These are phyloP conservation scores for Drosophila recens DNA, from an alignment of 2,888 invertebrate species.

Conservation along the genomic window DNA sequence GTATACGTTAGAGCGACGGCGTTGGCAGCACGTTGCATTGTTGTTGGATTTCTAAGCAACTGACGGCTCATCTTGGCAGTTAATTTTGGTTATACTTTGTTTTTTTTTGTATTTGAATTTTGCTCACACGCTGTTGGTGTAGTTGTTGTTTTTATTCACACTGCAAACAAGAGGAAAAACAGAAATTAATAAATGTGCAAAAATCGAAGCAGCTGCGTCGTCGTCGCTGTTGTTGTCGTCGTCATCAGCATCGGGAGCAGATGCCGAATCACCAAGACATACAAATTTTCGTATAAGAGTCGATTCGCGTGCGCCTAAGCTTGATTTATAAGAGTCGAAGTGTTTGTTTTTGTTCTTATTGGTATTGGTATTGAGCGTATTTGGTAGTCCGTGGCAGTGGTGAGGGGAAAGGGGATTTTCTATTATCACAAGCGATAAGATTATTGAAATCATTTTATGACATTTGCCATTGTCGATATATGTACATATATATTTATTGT, in stretches of 20 bases:
- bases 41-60: conserved; percentile 69
- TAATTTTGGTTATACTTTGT: conserved; percentile 5
- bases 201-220: conserved; percentile 39
- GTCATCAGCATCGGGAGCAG: conserved; percentile 4
- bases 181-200: conserved; percentile 28
- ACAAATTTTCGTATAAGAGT: conserved; percentile 53
- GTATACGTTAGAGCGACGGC: conserved; percentile 16
- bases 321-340: conserved; percentile 61
- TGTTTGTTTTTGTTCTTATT: conserved; percentile 17
- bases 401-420: background rate
- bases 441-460: conserved; percentile 37
- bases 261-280: conserved; percentile 11
- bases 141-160: background rate
- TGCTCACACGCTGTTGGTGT: background rate
- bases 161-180: conserved; percentile 25
- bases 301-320: conserved; percentile 20
- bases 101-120: conserved; percentile 6
- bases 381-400: background rate
- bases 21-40: conserved; percentile 61
- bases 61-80: conserved; percentile 75
- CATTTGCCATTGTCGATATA: conserved; percentile 30
- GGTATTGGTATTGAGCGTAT: conserved; percentile 10
- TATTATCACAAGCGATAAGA: conserved; percentile 53
- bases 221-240: background rate
- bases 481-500: conserved; percentile 26